Evolutionary conservation across 2,113 vertebrate genomes (phyloP), one percentile per base, ranked within the genome.

Genomic region (Garra rufa): DNA sequence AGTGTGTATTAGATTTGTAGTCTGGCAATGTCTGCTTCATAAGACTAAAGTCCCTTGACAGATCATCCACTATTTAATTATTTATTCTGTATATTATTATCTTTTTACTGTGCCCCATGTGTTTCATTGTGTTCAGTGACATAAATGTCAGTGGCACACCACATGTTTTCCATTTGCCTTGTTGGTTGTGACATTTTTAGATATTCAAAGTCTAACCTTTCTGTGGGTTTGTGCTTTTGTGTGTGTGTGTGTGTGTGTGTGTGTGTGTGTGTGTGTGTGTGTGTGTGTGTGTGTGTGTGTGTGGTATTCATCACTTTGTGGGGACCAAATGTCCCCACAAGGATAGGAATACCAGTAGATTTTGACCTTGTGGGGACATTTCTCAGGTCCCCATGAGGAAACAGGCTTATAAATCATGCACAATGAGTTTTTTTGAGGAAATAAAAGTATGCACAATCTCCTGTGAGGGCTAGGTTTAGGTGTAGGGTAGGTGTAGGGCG

Each of bases 171-270:
- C 85, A 77, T 88, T 46, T 1, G 28, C 34, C 26, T 67, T 83
- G 67, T 61, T 19, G 6, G 34, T 55, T 19, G 24, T 24, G 6
- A 38, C 55, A 59, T 41, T 75, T 85, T 88, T 81, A 84, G 83
- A 87, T 89, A 89, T 89, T 88, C 88, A 85, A 89, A 89, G 67
- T 38, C 14, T 84, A 87, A 87, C 87, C 87, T 88, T 89, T 88
- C 43, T 83, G 74, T 80, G 63, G 80, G 52, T n/a, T n/a, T n/a
- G n/a, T n/a, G n/a, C n/a, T n/a, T n/a, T n/a, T n/a, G 50, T 52
- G 57, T 61, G 21, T 6, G 21, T 61, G n/a, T 61, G 9, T 30
- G 26, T 65, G 26, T 63, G 59, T 30, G 28, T 65, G 63, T 30
- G 28, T 17, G 17, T 21, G 59, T 30, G 59, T 13, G 11, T n/a